These are phyloP conservation scores for Anguilla pacifica DNA, from an alignment of 2,797 vertebrate genomes.

Conservation along the genomic window DNA sequence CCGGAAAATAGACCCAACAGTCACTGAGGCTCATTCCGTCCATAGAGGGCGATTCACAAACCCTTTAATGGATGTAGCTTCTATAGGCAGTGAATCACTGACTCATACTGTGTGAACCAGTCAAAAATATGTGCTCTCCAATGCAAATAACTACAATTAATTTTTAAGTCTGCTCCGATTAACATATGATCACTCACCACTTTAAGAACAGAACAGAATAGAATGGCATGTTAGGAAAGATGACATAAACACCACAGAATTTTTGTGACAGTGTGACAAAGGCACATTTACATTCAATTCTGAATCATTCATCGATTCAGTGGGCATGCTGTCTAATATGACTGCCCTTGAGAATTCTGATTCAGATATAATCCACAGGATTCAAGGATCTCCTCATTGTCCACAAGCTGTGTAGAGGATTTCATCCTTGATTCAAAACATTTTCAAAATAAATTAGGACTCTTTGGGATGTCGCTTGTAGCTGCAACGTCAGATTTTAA, in stretches of 20 bases:
- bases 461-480: not conserved
- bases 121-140: not conserved
- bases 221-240: not conserved
- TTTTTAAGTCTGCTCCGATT: not conserved
- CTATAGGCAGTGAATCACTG: not conserved
- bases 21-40: not conserved
- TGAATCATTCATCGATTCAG: not conserved
- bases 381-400: not conserved
- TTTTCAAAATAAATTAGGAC: not conserved
- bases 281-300: not conserved
- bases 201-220: not conserved
- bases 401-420: not conserved
- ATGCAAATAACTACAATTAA: not conserved
- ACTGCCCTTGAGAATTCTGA: not conserved
- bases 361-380: not conserved
- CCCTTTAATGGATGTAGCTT: not conserved
- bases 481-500: not conserved
- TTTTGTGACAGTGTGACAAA: not conserved
- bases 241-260: not conserved
- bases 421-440: not conserved
- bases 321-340: not conserved
- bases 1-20: not conserved
- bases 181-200: not conserved
- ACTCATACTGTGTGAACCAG: not conserved
- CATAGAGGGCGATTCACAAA: not conserved